Evolutionary conservation across 2,113 vertebrate species (phyloP).

Genomic region (Crotalus viridis): DNA sequence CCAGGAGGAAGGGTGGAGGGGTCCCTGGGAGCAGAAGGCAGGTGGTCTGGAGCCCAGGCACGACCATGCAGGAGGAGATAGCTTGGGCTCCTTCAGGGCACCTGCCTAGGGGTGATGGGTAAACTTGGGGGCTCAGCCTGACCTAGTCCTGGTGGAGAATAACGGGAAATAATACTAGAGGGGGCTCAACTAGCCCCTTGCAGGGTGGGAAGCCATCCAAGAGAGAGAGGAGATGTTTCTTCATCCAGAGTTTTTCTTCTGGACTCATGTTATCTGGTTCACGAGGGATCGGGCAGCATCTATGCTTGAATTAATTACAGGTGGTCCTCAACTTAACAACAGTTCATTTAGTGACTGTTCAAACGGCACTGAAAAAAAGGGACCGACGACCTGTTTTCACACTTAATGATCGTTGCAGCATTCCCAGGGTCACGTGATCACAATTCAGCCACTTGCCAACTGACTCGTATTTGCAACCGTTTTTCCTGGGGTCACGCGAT

Average conservation of each 20-base stretch:
- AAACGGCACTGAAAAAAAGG: neutral
- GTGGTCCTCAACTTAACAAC: neutral
- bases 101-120: neutral
- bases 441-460: neutral
- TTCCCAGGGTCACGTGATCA: neutral
- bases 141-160: too few species aligned
- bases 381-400: neutral
- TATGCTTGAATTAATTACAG: neutral
- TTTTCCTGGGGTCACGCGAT: neutral
- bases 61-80: fast-evolving
- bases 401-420: neutral
- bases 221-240: neutral
- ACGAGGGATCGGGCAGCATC: neutral
- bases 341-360: neutral
- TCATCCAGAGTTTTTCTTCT: neutral
- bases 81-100: neutral
- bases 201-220: neutral
- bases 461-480: neutral
- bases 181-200: too few species aligned
- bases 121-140: too few species aligned
- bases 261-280: neutral
- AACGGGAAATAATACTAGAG: too few species aligned
- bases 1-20: neutral
- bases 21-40: neutral
- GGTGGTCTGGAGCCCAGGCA: neutral